These are phyloP conservation scores for Microhierax caerulescens DNA, from an alignment of 2,797 vertebrate genomes.

Conservation along the genomic window DNA sequence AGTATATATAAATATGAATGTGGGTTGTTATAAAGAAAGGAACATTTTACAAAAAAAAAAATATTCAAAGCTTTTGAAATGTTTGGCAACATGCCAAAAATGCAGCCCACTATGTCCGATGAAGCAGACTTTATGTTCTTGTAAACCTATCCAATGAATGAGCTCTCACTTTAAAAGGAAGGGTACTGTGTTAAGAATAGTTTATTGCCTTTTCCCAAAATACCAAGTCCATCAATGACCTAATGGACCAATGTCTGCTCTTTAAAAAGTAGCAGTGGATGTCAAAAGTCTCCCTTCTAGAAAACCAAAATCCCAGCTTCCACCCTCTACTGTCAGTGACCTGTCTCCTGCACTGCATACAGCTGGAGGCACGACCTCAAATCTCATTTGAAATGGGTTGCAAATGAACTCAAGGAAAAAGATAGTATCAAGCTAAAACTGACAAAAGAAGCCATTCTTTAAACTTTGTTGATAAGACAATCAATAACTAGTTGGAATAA, in stretches of 20 bases:
- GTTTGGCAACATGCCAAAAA: slow-evolving; percentile 6
- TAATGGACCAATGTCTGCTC: background rate
- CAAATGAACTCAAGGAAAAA: slow-evolving; percentile 39
- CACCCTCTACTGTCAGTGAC: background rate
- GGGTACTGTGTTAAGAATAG: background rate
- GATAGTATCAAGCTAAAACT: background rate
- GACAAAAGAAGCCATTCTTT: slow-evolving; percentile 15
- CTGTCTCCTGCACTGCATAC: background rate
- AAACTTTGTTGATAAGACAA: slow-evolving; percentile 12
- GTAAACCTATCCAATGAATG: background rate
- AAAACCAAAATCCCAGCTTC: slow-evolving; percentile 2
- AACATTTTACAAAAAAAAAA: background rate
- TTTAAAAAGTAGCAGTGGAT: background rate
- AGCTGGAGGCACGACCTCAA: slow-evolving; percentile 5
- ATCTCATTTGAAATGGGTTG: slow-evolving; percentile 41
- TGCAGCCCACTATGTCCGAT: background rate
- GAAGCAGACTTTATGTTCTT: slow-evolving; percentile 17
- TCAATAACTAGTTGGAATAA: slow-evolving; percentile 10
- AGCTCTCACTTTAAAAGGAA: slow-evolving; percentile 18
- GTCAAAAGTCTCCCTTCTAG: background rate
- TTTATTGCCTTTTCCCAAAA: background rate
- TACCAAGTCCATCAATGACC: background rate
- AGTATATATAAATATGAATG: background rate
- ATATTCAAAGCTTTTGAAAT: background rate
- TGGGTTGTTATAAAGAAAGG: slow-evolving; percentile 8